Percentiles rank a stretch among this genome's conserved stretches.
phyloP scores from a whole-genome alignment of 2,888 invertebrate species.

The Schizaphis graminum region DNA sequence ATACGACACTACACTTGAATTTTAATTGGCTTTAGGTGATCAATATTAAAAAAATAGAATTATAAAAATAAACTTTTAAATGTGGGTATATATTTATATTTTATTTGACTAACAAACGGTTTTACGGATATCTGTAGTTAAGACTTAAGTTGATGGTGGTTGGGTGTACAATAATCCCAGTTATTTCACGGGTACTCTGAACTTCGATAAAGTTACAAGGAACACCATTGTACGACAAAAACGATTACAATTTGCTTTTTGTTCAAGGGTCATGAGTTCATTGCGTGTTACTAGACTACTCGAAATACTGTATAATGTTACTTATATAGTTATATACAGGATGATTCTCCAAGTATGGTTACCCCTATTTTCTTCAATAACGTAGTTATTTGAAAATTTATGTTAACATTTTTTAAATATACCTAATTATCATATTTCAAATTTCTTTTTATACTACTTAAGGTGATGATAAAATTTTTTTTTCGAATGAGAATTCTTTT shows the following conservation, averaged over 20 bases:
- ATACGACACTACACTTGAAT: not conserved
- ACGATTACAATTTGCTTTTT: not conserved
- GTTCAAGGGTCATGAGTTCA: not conserved
- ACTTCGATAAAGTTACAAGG: not conserved
- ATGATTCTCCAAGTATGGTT: no score
- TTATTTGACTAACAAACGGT: not conserved
- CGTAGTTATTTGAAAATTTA: no score
- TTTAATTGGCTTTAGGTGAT: not conserved
- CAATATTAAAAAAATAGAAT: not conserved
- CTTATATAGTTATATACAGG: not conserved
- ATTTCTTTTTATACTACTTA: no score
- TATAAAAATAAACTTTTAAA: not conserved
- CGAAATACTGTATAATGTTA: not conserved
- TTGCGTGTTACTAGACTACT: not conserved
- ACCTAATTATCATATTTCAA: no score
- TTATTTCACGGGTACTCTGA: not conserved
- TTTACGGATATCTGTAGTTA: not conserved
- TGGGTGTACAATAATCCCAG: not conserved
- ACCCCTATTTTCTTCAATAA: no score
- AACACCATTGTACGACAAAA: not conserved
- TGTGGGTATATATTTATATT: no score
- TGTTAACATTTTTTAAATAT: no score
- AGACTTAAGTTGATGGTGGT: not conserved
- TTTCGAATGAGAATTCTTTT: no score
- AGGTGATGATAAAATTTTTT: no score